Evolutionary conservation across 1,140 invertebrate species (phyloP).

Genomic region (Zophobas morio): DNA sequence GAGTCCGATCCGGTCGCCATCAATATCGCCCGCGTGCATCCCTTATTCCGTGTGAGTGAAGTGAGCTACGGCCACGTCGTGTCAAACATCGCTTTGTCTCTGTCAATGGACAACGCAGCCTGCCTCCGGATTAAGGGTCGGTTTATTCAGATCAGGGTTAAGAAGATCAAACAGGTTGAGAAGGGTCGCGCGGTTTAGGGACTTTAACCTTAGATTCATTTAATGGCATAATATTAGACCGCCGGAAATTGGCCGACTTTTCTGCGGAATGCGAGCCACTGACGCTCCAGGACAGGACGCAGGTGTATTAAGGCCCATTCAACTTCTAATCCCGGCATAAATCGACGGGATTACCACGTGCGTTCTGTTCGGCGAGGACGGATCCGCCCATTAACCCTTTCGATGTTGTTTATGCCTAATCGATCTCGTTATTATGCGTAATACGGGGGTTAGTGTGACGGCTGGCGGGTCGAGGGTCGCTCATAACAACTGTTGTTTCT

Average conservation of each 20-base stretch:
- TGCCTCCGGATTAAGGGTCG: slow-evolving; percentile 22
- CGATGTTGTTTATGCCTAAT: slow-evolving; percentile 15
- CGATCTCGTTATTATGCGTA: slow-evolving; percentile 32
- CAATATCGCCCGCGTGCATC: not conserved
- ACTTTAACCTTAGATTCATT: slow-evolving; percentile 35
- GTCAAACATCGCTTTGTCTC: slow-evolving; percentile 38
- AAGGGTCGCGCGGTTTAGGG: slow-evolving; percentile 27
- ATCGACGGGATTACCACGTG: slow-evolving; percentile 35
- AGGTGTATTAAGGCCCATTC: slow-evolving; percentile 6
- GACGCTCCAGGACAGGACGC: not conserved
- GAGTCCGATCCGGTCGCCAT: not conserved
- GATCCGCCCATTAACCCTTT: slow-evolving; percentile 17
- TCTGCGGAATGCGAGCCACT: not conserved
- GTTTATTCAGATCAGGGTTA: slow-evolving; percentile 41
- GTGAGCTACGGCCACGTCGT: slow-evolving; percentile 7
- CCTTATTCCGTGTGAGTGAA: slow-evolving; percentile 15
- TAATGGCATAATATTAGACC: slow-evolving; percentile 23
- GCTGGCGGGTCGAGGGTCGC: too few relatives aligned
- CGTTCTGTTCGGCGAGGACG: slow-evolving; percentile 14
- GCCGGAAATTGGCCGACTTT: slow-evolving; percentile 26
- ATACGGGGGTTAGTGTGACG: not conserved
- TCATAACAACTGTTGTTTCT: too few relatives aligned
- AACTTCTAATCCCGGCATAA: slow-evolving; percentile 16
- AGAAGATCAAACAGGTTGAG: slow-evolving; percentile 41
- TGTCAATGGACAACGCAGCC: slow-evolving; percentile 7